Conservation (phyloP, 2,797 vertebrate species). For the Halcyon badia region DNA sequence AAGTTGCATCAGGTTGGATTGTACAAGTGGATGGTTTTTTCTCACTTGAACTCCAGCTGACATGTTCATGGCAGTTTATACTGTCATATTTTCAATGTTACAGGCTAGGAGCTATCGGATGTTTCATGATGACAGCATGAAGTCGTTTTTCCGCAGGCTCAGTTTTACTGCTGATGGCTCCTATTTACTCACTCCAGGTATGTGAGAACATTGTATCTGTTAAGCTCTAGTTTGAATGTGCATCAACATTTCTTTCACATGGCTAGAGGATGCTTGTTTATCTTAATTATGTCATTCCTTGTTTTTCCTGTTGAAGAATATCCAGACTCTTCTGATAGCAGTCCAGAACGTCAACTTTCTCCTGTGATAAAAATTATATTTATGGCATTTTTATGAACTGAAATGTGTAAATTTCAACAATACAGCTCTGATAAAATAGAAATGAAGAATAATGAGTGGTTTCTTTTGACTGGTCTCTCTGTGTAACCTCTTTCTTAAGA, state of each 20-base stretch:
- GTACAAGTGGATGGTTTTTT: not conserved
- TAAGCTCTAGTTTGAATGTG: not conserved
- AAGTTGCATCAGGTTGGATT: not conserved
- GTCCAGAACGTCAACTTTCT: not conserved
- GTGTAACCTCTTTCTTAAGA: not conserved
- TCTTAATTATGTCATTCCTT: not conserved
- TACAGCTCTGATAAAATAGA: not conserved
- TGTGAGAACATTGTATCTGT: not conserved
- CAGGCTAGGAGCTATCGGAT: slow-evolving; percentile 93
- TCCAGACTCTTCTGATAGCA: not conserved
- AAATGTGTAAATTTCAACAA: not conserved
- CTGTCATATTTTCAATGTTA: not conserved
- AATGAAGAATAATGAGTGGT: not conserved
- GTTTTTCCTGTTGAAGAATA: not conserved
- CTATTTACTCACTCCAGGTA: slow-evolving; percentile 93
- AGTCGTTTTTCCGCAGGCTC: slow-evolving; percentile 95
- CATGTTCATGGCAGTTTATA: not conserved
- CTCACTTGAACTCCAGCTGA: not conserved
- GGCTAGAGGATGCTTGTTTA: not conserved
- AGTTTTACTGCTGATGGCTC: slow-evolving; percentile 97
- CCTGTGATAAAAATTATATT: not conserved
- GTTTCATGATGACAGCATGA: slow-evolving; percentile 98
- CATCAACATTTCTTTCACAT: not conserved
- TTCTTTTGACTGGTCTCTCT: not conserved
- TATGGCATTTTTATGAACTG: not conserved